phyloP scores from a whole-genome alignment of 2,113 vertebrate species.

The Salvelinus namaycush region DNA sequence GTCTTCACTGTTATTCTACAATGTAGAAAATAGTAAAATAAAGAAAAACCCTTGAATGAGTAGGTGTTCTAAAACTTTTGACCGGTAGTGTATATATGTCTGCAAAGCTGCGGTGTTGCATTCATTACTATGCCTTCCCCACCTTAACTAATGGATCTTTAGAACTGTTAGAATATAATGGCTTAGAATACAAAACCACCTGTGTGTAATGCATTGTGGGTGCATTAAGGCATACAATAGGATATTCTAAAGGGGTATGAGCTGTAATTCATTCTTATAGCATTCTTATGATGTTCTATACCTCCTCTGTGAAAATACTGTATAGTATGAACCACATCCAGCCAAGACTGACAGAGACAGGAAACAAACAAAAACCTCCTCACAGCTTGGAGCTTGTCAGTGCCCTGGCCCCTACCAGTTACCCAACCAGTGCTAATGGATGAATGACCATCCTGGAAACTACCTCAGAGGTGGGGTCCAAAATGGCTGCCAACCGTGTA shows the following conservation, averaged over 20 bases:
- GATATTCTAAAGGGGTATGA: neutral
- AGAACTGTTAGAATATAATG: constrained; percentile 11
- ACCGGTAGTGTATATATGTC: constrained; percentile 6
- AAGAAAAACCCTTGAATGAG: no score
- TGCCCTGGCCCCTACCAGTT: neutral
- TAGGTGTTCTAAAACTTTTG: no score
- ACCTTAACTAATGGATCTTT: constrained; percentile 27
- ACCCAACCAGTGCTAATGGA: constrained; percentile 17
- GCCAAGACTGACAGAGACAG: constrained; percentile 23
- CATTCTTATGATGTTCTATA: neutral
- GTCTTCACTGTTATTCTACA: no score
- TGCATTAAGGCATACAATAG: constrained; percentile 2
- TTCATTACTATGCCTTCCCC: constrained; percentile 25
- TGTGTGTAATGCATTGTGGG: neutral
- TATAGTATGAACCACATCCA: constrained; percentile 4
- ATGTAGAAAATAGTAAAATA: no score
- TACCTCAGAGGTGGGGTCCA: constrained; percentile 44
- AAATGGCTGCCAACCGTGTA: constrained; percentile 35
- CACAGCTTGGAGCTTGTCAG: constrained; percentile 16
- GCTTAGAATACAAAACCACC: constrained; percentile 10
- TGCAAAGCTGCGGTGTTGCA: constrained; percentile 22
- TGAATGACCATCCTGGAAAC: constrained; percentile 27
- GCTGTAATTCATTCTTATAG: neutral
- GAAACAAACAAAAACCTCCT: constrained; percentile 30
- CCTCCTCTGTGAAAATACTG: neutral